Evolutionary conservation across 2,888 invertebrate genomes (phyloP), one percentile per base, ranked within the genome.

Genomic region (Helicoverpa assulta): DNA sequence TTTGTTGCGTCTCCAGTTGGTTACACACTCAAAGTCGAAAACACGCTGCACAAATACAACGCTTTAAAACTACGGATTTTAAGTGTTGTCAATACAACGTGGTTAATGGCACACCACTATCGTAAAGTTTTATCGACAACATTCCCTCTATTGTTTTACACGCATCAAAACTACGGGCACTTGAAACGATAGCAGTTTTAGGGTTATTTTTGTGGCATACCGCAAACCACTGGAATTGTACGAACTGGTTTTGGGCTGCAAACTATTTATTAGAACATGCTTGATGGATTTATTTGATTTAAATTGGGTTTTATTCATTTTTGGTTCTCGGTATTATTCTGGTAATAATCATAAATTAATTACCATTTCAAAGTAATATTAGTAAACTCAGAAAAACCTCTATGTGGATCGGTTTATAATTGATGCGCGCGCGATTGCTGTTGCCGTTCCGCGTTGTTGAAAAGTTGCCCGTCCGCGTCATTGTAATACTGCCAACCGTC

Each of bases 101-200:
- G 19, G 58, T 56, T 47, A 21, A 52, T n/a, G 19, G 37, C 26
- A 12, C 52, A 21, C 51, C 59, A 7, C n/a, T 18, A 50, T 63
- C 59, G 21, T 68, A 56, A 63, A 56, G 47, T 57, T 73, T 68
- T 57, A 73, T 56, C 56, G 59, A 43, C 33, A 57, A 12, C 19
- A 12, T 29, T 60, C 14, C 0, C 26, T 53, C 47, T 43, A 52
- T 63, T 52, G 59, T 68, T 68, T 63, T 33, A 61, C 63, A 60
- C 47, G 47, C 19, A 59, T 63, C 52, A 68, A 56, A 68, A 53
- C 29, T 7, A n/a, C 52, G 1, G n/a, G 18, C 29, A 12, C 29
- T 63, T 73, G 40, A 21, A 52, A 61, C 50, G 16, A 53, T n/a
- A 57, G 58, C 55, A 33, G 18, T 33, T 61, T 65, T 21, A 19